Evolutionary conservation across 1,140 invertebrate species (phyloP).

Genomic region (Diploscapter pachys): DNA sequence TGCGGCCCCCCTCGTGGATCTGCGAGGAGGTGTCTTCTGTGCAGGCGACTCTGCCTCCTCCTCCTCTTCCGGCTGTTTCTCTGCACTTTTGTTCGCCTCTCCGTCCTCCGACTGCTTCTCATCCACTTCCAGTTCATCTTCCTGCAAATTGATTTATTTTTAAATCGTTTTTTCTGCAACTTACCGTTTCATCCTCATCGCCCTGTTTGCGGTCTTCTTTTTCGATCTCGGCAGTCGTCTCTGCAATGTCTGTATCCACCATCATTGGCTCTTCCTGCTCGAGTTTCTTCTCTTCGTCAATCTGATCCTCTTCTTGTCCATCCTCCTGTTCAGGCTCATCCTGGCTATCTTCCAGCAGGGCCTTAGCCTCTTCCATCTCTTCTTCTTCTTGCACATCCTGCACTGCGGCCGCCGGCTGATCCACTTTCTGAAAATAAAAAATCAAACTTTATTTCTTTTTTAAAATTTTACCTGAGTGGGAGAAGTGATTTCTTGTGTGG

Average conservation of each 20-base stretch:
- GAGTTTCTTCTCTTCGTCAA: slow-evolving; percentile 14
- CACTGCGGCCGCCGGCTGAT: slow-evolving; percentile 2
- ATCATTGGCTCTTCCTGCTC: slow-evolving; percentile 7
- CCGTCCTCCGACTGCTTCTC: slow-evolving; percentile 22
- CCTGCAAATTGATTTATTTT: slow-evolving; percentile 2
- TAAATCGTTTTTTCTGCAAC: slow-evolving; percentile 4
- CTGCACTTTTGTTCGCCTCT: slow-evolving; percentile 16
- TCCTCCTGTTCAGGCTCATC: slow-evolving; percentile 16
- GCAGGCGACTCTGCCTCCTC: slow-evolving; percentile 21
- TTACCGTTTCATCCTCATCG: neutral
- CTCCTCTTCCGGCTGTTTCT: slow-evolving; percentile 15
- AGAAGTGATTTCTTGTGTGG: neutral
- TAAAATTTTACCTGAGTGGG: slow-evolving; percentile 1
- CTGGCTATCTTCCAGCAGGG: neutral
- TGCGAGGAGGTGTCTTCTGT: slow-evolving; percentile 8
- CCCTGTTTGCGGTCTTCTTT: neutral
- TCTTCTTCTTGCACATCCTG: neutral
- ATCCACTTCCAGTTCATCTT: slow-evolving; percentile 9
- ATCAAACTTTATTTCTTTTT: slow-evolving; percentile 3
- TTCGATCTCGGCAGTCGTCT: neutral
- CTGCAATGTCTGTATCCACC: neutral
- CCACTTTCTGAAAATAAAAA: neutral
- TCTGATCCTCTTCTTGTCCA: slow-evolving; percentile 19
- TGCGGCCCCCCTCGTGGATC: slow-evolving; percentile 8
- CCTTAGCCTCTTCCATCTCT: slow-evolving; percentile 14